Evolutionary conservation across 2,113 vertebrate genomes (phyloP), one percentile per base, ranked within the genome.

Genomic region (Cairina moschata): DNA sequence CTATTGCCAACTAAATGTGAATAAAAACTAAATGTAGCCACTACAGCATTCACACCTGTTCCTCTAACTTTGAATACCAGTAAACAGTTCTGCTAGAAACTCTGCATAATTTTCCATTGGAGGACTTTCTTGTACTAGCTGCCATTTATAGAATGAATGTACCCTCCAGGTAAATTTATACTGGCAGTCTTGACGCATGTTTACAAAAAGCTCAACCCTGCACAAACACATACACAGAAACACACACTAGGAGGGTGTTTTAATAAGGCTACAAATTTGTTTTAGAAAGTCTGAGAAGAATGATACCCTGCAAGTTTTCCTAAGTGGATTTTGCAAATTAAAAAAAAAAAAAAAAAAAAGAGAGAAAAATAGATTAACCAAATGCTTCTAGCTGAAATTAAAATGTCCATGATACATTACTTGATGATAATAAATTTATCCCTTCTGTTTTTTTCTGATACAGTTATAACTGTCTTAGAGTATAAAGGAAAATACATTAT

Each of bases 371-470:
- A 71, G 38, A 91, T 95, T 96, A 95, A 56, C 76, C 54, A 78
- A 79, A 72, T 75, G 21, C 46, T 95, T 90, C 82, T 65, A 83
- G 83, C 67, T 75, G 48, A 94, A 96, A 96, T 97, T 95, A 94
- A 97, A 94, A 93, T 67, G 54, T 68, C 81, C 36, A 12, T 90
- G 68, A 83, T 91, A 75, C 13, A 85, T 89, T 85, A 63, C 65
- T 74, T 73, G 66, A 83, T 73, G 60, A 81, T 95, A 96, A 95
- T 89, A 94, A 96, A 96, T 96, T 93, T 71, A 75, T 22, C 40
- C 65, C 82, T 74, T 91, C 82, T 91, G 76, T 48, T 90, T 93
- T 95, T 95, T 86, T 82, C 56, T 93, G 77, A 90, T 83, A 83
- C 81, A 90, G 88, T 93, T 94, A 60, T 62, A 95, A 65, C 38